These are phyloP conservation scores for Epizoanthus illoricatus DNA, from an alignment of 92 coral and sea anemone species.

Conservation along the genomic window DNA sequence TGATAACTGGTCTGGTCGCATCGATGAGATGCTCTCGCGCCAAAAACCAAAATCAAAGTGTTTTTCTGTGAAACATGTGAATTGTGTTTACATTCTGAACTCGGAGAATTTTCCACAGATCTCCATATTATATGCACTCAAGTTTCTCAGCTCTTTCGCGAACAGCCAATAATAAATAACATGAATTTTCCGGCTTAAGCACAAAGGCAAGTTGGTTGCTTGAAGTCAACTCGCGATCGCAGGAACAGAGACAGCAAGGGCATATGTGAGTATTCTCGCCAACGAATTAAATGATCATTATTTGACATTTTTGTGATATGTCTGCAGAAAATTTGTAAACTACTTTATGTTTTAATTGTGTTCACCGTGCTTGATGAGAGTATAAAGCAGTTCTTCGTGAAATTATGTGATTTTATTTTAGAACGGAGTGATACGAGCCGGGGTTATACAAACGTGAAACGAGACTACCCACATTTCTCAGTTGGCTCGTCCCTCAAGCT, in stretches of 20 bases:
- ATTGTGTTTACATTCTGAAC: conserved; percentile 61
- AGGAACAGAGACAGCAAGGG: background rate
- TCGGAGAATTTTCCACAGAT: conserved; percentile 26
- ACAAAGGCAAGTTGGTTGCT: conserved; percentile 4
- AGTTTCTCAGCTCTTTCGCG: background rate
- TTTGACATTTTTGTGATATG: background rate
- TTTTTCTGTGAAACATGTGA: conserved; percentile 37
- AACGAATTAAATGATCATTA: background rate
- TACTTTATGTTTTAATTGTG: background rate
- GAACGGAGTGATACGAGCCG: too few relatives aligned
- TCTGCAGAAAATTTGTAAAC: background rate
- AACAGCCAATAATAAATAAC: background rate
- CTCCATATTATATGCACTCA: background rate
- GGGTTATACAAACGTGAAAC: too few relatives aligned
- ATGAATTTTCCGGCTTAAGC: conserved; percentile 1
- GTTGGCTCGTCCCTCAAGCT: too few relatives aligned
- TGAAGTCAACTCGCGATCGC: background rate
- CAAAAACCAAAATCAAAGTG: conserved; percentile 41
- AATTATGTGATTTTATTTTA: background rate
- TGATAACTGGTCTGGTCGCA: conserved; percentile 19
- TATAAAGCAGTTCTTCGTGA: too few relatives aligned
- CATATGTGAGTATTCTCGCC: conserved; percentile 25
- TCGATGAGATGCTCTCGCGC: conserved; percentile 51
- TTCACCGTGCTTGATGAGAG: background rate
- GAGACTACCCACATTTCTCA: too few relatives aligned